Base-by-base conservation (phyloP, 23 tunicate species). In the Aplidium turbinatum region DNA sequence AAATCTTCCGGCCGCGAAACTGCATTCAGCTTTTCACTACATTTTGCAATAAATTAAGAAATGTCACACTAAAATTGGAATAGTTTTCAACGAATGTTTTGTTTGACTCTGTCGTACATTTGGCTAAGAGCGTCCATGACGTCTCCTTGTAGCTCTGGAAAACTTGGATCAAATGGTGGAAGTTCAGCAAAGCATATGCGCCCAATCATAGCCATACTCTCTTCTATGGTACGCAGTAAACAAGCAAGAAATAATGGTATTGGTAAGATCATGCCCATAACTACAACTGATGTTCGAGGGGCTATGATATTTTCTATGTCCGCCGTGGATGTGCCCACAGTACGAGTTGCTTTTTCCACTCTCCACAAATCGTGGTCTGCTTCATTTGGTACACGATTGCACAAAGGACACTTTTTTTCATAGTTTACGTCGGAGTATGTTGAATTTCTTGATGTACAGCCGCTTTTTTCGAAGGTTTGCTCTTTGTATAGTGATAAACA, bases 301-400 rank as follows among this genome's bases (percentile, higher is more conserved):
- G 80, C 57, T 0, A 82, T 65, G 5, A 73, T 47, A 35, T 82
- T 82, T 26, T 82, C 80, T 38, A 82, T 16, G 30, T 82, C 87
- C 3, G 66, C 51, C 11, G 87, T 82, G 2, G 80, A 72, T 1
- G 87, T 82, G 33, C 79, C 80, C 0, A 66, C 57, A 20, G 57
- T 60, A 23, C 68, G 38, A 4, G 71, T 70, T 3, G 7, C 30
- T 35, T 38, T 5, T 47, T 61, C 58, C 18, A 57, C 80, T 1
- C 2, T 19, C 18, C 4, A 18, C 1, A 3, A n/a, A 47, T n/a
- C 32, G 7, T 61, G 57, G 61, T 26, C 35, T 1, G 38, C 70
- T 1, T 65, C 47, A 3, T 16, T 45, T 22, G 66, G 63, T 29
- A 31, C 5, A 4, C 31, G 25, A 38, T 47, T 47, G 66, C 80